Evolutionary conservation across 2,113 vertebrate species (phyloP).

Genomic region (Cisticola juncidis): DNA sequence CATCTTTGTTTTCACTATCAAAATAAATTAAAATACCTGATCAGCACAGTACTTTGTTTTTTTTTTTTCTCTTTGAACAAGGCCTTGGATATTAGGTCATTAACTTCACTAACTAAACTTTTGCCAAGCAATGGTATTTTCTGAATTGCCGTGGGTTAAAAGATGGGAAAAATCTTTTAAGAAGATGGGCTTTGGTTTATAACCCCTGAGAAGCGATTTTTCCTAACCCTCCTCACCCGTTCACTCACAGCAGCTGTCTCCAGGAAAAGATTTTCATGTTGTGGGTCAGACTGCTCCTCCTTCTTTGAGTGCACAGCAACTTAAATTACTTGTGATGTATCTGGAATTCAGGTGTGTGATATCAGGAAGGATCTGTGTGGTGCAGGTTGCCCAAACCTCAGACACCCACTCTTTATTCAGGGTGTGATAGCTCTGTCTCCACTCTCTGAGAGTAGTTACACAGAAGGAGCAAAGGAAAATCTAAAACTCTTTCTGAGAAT

Average conservation of each 20-base stretch:
- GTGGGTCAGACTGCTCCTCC: background rate
- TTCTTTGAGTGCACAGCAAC: background rate
- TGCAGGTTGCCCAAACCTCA: background rate
- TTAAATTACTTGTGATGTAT: background rate
- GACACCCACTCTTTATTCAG: accelerated
- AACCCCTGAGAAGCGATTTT: background rate
- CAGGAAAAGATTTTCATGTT: background rate
- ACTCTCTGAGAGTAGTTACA: accelerated
- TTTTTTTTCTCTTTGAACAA: background rate
- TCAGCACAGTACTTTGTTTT: background rate
- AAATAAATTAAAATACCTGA: background rate
- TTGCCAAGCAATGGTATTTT: background rate
- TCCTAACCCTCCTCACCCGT: background rate
- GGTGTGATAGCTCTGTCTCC: background rate
- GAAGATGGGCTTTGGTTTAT: background rate
- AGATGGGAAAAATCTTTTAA: background rate
- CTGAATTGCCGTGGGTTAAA: background rate
- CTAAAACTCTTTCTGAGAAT: background rate
- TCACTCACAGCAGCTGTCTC: background rate
- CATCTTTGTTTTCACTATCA: background rate
- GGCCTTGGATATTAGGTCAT: background rate
- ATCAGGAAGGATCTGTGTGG: accelerated
- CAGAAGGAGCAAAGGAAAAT: background rate
- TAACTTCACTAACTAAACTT: background rate
- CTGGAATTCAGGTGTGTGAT: background rate